Conservation (phyloP, 2,797 vertebrate species). For the Phrynocephalus guinanensis region DNA sequence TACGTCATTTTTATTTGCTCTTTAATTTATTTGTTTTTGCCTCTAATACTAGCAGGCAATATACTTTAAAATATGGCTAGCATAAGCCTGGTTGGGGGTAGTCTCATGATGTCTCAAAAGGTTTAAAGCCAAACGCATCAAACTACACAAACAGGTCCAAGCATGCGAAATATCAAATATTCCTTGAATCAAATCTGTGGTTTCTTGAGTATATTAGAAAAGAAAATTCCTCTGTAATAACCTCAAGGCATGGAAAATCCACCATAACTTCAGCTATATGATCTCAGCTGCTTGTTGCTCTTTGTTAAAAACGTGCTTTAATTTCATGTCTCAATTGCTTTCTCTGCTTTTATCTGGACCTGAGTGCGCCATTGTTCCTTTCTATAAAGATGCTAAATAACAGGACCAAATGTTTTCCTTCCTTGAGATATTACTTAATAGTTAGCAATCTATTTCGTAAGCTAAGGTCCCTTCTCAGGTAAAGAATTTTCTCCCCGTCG, state of each 20-base stretch:
- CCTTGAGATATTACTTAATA: background rate
- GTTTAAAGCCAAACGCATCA: too few species aligned
- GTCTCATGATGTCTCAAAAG: too few species aligned
- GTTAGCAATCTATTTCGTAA: background rate
- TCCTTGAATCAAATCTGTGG: constrained; percentile 15
- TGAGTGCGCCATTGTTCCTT: background rate
- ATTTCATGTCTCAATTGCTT: background rate
- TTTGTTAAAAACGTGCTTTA: background rate
- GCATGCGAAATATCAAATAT: background rate
- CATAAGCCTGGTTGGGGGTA: too few species aligned
- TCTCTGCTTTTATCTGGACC: background rate
- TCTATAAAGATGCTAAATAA: background rate
- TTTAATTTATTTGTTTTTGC: too few species aligned
- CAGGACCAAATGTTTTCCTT: background rate
- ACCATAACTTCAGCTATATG: background rate
- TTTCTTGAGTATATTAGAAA: background rate
- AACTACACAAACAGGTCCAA: background rate
- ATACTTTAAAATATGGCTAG: too few species aligned
- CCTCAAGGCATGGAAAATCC: constrained; percentile 11
- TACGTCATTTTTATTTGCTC: too few species aligned
- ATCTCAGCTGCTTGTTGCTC: background rate
- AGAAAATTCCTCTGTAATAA: background rate
- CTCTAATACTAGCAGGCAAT: too few species aligned
- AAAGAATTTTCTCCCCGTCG: background rate
- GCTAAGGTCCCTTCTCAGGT: background rate